Percentiles rank a stretch among this genome's conserved stretches.
Evolutionary conservation across 2,888 invertebrate species (phyloP).

Genomic region (Anthophora plumipes): DNA sequence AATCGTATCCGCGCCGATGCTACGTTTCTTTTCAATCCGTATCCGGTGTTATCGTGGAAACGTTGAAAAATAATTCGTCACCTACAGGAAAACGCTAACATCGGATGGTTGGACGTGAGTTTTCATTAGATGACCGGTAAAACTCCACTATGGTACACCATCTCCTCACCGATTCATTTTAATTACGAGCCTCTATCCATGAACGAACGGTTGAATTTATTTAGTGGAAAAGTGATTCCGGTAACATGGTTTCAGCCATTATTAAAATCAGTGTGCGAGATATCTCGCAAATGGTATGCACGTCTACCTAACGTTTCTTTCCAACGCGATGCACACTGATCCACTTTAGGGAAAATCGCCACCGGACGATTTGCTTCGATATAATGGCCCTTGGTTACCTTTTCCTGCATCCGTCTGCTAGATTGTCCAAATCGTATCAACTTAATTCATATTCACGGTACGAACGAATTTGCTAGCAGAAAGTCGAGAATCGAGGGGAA

Average conservation of each 20-base stretch:
- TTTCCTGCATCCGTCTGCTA: constrained; percentile 67
- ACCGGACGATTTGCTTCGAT: constrained; percentile 74
- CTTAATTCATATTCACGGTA: constrained; percentile 80
- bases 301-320: constrained; percentile 35
- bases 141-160: background rate
- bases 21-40: constrained; percentile 8
- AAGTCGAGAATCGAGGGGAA: constrained; percentile 74
- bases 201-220: constrained; percentile 16
- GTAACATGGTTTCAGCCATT: constrained; percentile 10
- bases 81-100: constrained; percentile 40
- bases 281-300: background rate
- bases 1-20: constrained; percentile 25
- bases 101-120: constrained; percentile 35
- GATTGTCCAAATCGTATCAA: constrained; percentile 79
- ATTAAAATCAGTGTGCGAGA: constrained; percentile 33
- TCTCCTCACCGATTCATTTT: constrained; percentile 27
- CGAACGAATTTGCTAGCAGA: constrained; percentile 75
- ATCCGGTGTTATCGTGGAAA: constrained; percentile 31
- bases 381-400: constrained; percentile 72
- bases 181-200: constrained; percentile 32
- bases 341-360: constrained; percentile 69
- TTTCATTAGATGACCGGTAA: constrained; percentile 43
- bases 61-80: constrained; percentile 58
- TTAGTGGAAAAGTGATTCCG: constrained; percentile 29
- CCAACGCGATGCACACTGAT: constrained; percentile 65